Evolutionary conservation across 1,140 invertebrate species (phyloP), one percentile per base, ranked within the genome.

Genomic region (Acarapis woodi): DNA sequence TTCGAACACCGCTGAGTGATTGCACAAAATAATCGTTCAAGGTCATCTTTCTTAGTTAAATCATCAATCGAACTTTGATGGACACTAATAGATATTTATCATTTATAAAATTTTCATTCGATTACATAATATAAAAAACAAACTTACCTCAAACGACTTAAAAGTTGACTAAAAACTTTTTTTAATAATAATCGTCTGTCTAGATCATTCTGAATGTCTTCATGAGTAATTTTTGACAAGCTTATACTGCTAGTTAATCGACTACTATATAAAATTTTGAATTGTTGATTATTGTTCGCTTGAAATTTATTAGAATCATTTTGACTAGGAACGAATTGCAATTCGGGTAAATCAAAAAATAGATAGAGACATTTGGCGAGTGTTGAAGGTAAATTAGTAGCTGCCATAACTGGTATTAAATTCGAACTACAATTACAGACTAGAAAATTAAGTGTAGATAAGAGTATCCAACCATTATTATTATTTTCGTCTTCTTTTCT

Each of bases 281-380:
- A 36, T 40, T 5, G 22, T 20, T 29, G 34, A 14, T 25, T 10
- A 2, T 40, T 12, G 12, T 41, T 30, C 16, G 10, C 5, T 14
- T 38, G 28, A n/a, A n/a, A n/a, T 8, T 29, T 12, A 3, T 4
- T 3, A 4, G 12, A 29, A 31, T 30, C 14, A 18, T 20, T n/a
- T 33, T 37, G 28, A n/a, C 9, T 3, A 6, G 15, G 32, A 18
- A 31, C 16, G 9, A 32, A 28, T 19, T 21, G 20, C 22, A 43
- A 35, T 79, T 70, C 57, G 73, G 70, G 85, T 32, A 99, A 61
- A 61, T 97, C 90, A 59, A 96, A 96, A 57, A 99, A 97, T 40
- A 99, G 59, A 55, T 99, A 99, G 23, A 97, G 61, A 61, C 88
- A 94, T 64, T 96, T 97, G 4, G 96, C 87, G 48, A 99, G 61